phyloP scores from a whole-genome alignment of 2,888 invertebrate species.

The Anorthoa munda region DNA sequence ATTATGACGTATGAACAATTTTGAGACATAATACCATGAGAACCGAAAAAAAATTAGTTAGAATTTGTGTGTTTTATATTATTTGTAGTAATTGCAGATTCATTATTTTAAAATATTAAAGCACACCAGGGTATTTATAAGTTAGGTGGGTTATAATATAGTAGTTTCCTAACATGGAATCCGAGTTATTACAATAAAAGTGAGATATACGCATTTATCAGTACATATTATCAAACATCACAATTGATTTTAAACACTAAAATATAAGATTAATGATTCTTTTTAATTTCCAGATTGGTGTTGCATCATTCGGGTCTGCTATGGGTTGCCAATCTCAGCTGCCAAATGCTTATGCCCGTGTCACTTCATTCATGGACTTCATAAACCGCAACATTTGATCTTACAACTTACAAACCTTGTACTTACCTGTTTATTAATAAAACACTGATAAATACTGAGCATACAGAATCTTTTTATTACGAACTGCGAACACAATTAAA shows the following conservation, averaged over 20 bases:
- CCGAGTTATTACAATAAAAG: neutral
- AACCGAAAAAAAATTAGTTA: no score
- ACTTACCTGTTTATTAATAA: conserved; percentile 13
- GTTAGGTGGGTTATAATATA: neutral
- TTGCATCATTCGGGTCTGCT: conserved; percentile 72
- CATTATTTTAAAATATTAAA: no score
- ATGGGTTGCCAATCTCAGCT: conserved; percentile 68
- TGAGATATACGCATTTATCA: neutral
- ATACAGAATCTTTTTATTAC: conserved; percentile 10
- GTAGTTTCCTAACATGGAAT: neutral
- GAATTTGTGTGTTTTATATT: no score
- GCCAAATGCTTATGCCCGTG: conserved; percentile 72
- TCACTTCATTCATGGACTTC: conserved; percentile 71
- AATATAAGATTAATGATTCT: neutral
- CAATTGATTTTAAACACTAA: neutral
- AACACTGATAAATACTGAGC: conserved; percentile 1
- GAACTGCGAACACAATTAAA: neutral
- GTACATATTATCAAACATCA: neutral
- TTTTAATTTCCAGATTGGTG: conserved; percentile 72
- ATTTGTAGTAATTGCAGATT: no score
- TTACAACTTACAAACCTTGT: neutral
- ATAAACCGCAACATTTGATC: conserved; percentile 49
- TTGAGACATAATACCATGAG: no score
- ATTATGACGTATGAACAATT: no score
- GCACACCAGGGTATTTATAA: no score